Conservation (phyloP, 2,797 vertebrate genomes). For the Etheostoma nigrum region DNA sequence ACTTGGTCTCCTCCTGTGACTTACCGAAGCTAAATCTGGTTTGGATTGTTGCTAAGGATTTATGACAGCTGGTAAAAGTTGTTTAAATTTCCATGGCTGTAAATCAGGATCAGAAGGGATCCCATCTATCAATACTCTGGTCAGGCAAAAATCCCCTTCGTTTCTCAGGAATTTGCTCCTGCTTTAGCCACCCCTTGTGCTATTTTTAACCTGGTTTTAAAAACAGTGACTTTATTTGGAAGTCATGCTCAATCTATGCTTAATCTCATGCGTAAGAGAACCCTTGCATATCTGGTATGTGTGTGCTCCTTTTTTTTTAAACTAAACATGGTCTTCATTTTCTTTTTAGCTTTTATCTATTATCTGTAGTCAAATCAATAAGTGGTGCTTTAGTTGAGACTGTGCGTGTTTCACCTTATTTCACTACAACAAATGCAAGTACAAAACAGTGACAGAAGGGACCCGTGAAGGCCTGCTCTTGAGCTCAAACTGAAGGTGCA, state of each 20-base stretch:
- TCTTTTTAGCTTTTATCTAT: constrained; percentile 1
- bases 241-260: constrained; percentile 28
- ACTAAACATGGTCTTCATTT: not conserved
- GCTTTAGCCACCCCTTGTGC: constrained; percentile 10
- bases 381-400: constrained; percentile 14
- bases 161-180: constrained; percentile 53
- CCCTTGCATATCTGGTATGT: not conserved
- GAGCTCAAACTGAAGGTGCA: constrained; percentile 38
- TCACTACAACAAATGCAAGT: constrained; percentile 5
- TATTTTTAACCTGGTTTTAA: constrained; percentile 20
- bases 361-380: not conserved
- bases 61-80: constrained; percentile 48
- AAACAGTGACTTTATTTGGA: constrained; percentile 38
- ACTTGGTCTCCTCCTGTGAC: constrained; percentile 17
- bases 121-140: constrained; percentile 59
- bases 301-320: not conserved
- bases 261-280: constrained; percentile 3
- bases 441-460: not conserved
- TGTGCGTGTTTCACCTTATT: not conserved
- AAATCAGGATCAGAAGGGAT: constrained; percentile 70
- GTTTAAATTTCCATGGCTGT: constrained; percentile 71
- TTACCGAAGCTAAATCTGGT: constrained; percentile 44
- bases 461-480: not conserved
- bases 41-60: constrained; percentile 53
- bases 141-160: constrained; percentile 41